Percentiles rank a stretch among this genome's conserved stretches.
Evolutionary conservation across 92 coral and sea anemone genomes (phyloP).

Genomic region (Palythoa heliodiscus): DNA sequence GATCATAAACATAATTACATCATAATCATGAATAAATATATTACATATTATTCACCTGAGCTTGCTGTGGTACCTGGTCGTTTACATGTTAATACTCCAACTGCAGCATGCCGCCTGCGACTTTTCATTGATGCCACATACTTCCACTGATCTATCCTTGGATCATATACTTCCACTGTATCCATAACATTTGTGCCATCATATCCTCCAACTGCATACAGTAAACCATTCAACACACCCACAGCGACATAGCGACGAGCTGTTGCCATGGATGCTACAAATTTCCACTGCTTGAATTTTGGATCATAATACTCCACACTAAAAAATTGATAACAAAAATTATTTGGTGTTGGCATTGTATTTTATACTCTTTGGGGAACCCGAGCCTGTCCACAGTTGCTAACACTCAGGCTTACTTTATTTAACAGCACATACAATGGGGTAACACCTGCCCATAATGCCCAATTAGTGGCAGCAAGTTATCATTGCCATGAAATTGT

Average conservation of each 20-base stretch:
- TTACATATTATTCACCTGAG: constrained; percentile 31
- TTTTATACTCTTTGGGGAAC: too few relatives aligned
- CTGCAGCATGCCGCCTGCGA: constrained; percentile 82
- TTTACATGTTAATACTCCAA: constrained; percentile 58
- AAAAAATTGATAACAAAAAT: not conserved
- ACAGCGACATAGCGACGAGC: constrained; percentile 89
- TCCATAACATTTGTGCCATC: constrained; percentile 80
- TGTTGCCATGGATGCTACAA: constrained; percentile 83
- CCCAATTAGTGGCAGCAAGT: too few relatives aligned
- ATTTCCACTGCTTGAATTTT: constrained; percentile 75
- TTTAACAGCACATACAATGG: too few relatives aligned
- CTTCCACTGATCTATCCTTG: constrained; percentile 83
- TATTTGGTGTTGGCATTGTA: not conserved
- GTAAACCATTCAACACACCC: constrained; percentile 62
- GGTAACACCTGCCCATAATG: too few relatives aligned
- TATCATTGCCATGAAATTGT: too few relatives aligned
- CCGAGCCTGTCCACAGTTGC: not conserved
- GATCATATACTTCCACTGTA: constrained; percentile 82
- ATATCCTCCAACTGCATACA: constrained; percentile 91
- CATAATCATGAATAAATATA: not conserved
- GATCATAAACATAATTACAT: not conserved
- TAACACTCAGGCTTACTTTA: too few relatives aligned
- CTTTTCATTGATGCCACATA: constrained; percentile 64
- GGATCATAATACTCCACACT: constrained; percentile 82
- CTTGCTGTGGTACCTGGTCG: constrained; percentile 47